Base-by-base conservation (phyloP, 2,113 vertebrate species). In the Suncus etruscus region DNA sequence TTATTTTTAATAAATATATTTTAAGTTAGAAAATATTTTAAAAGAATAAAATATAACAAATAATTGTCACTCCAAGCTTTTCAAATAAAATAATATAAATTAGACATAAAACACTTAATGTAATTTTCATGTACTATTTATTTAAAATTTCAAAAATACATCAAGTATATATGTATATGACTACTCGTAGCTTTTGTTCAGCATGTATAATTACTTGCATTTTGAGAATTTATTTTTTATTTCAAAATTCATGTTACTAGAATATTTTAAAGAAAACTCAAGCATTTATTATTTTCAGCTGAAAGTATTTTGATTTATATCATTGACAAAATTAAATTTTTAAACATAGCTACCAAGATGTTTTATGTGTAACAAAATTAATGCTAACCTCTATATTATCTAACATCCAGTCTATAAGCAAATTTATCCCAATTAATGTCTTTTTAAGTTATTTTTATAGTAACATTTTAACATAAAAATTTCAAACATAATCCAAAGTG, bases 1-100 rank as follows among this genome's bases (percentile, higher is more conserved):
- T 86, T 75, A 16, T 91, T 92, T 84, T 14, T 82, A 70, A 76
- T 66, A 76, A 86, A 66, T 65, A 4, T 65, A 66, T 80, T 82
- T 25, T 25, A 89, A 80, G 79, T 80, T 79, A 89, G 92, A 65
- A 24, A 82, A 8, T 89, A 92, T 81, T 86, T 79, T 78, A 77
- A 50, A 78, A 86, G 50, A 89, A n/a, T 75, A 82, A 87, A 90
- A 79, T 79, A 5, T 61, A 66, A 89, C 48, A 51, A 78, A 82
- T 75, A 54, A 39, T 54, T 39, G 9, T 31, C 78, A n/a, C 1
- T 50, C 48, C 25, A 61, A 73, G 48, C 2, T 73, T 87, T 90
- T 88, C 32, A 54, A 54, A 15, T 5, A 87, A 68, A 39, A 81
- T 12, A 84, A 82, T 68, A 79, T 83, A 63, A 66, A 54, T 54